Percentiles rank a stretch among this genome's conserved stretches.
Evolutionary conservation across 2,113 vertebrate genomes (phyloP).

Genomic region (Geothlypis trichas): DNA sequence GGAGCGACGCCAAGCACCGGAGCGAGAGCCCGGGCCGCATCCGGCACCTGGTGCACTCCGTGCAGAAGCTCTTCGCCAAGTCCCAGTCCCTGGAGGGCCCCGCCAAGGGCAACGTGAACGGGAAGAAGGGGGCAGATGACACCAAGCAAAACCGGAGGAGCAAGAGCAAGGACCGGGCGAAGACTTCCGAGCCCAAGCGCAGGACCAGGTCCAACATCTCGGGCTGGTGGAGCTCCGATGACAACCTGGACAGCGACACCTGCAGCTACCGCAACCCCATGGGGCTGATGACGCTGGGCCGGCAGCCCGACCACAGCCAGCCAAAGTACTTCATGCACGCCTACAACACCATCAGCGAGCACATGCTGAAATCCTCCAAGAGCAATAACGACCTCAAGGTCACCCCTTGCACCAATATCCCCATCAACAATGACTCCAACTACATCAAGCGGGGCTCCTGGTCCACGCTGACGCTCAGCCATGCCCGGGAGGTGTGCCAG

Average conservation of each 20-base stretch:
- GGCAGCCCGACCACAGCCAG: slow-evolving; percentile 79
- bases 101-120: slow-evolving; percentile 86
- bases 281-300: slow-evolving; percentile 92
- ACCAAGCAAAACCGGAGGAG: slow-evolving; percentile 86
- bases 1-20: slow-evolving; percentile 88
- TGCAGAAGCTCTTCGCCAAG: slow-evolving; percentile 93
- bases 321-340: slow-evolving; percentile 91
- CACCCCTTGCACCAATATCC: slow-evolving; percentile 76
- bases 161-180: slow-evolving; percentile 96
- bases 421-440: slow-evolving; percentile 80
- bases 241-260: slow-evolving; percentile 86
- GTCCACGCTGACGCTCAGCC: slow-evolving; percentile 94
- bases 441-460: slow-evolving; percentile 94
- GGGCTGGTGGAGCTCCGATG: slow-evolving; percentile 97
- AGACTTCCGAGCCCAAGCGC: slow-evolving; percentile 89
- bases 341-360: slow-evolving; percentile 95
- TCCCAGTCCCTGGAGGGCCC: slow-evolving; percentile 89
- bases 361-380: slow-evolving; percentile 93
- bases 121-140: slow-evolving; percentile 83
- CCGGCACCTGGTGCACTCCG: slow-evolving; percentile 94
- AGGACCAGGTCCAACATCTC: slow-evolving; percentile 95
- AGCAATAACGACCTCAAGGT: slow-evolving; percentile 84
- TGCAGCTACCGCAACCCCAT: slow-evolving; percentile 90
- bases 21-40: slow-evolving; percentile 96
- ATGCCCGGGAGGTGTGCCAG: slow-evolving; percentile 90